Evolutionary conservation across 2,888 invertebrate genomes (phyloP), one percentile per base, ranked within the genome.

Genomic region (Thumatha senex): DNA sequence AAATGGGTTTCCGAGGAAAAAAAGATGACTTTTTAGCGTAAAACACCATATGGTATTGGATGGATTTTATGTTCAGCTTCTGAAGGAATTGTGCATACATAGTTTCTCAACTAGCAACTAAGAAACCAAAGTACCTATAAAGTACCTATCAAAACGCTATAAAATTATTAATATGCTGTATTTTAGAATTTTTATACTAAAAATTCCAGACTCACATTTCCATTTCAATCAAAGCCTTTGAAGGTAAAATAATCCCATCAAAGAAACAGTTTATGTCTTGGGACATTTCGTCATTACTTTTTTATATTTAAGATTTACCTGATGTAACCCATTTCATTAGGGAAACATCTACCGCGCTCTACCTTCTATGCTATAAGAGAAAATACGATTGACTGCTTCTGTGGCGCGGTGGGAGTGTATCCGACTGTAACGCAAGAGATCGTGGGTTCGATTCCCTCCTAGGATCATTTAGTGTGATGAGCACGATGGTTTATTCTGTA

Each of bases 211-310:
- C 34, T 33, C 46, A 33, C 36, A 42, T 15, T 46, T 42, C 38
- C 46, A 39, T 40, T 51, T 38, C 13, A 12, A n/a, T n/a, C 7
- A 14, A 51, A 51, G 12, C 33, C 33, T 24, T 18, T 33, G 29
- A 31, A 46, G 12, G 49, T 15, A 50, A 30, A 39, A 39, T 51
- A 44, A 51, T 51, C 40, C 51, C 33, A 35, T 47, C 39, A 43
- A 43, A 47, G 42, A 5, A 14, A 14, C 9, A 30, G 30, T 41
- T 24, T 38, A 24, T 24, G 18, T 24, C 38, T 38, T 13, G 7
- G 15, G 29, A 47, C 13, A 40, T 30, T 51, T 35, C 36, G 12
- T 24, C 36, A 50, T 50, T 36, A 33, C 31, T 24, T 40, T 43
- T 38, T 34, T 14, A 8, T 15, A n/a, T 40, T 29, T 47, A 14